Evolutionary conservation across 2,797 vertebrate species (phyloP).

Genomic region (Bradypus variegatus): DNA sequence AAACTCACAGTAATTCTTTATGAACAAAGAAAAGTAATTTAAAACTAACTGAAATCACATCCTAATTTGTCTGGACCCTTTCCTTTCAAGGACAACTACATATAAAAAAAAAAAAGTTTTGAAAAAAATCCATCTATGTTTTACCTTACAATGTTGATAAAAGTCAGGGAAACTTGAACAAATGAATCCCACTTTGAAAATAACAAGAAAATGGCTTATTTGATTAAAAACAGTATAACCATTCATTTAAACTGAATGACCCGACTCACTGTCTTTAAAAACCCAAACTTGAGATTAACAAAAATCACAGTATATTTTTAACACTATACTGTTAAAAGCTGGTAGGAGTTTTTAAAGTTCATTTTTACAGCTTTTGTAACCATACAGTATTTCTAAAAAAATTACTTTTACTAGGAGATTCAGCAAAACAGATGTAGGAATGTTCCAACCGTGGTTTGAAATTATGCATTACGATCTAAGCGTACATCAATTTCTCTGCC

Average conservation of each 20-base stretch:
- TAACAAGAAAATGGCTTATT: constrained; percentile 80
- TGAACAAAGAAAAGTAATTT: constrained; percentile 62
- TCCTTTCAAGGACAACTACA: constrained; percentile 70
- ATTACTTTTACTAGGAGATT: constrained; percentile 90
- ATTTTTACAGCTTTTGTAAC: constrained; percentile 77
- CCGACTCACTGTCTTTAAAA: constrained; percentile 91
- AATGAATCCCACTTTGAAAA: constrained; percentile 74
- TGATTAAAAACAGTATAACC: constrained; percentile 84
- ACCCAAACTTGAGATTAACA: constrained; percentile 79
- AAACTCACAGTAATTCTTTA: constrained; percentile 70
- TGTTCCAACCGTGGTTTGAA: constrained; percentile 73
- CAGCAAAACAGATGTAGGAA: constrained; percentile 82
- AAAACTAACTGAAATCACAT: constrained; percentile 67
- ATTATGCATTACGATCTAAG: constrained; percentile 92
- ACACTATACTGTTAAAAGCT: constrained; percentile 83
- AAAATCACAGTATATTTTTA: constrained; percentile 83
- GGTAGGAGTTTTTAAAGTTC: constrained; percentile 78
- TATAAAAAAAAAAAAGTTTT: constrained; percentile 71
- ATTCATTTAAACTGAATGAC: constrained; percentile 91
- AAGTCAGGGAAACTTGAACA: constrained; percentile 61
- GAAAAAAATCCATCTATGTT: constrained; percentile 55
- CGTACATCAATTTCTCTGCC: constrained; percentile 98
- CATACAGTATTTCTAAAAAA: constrained; percentile 79
- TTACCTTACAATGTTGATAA: constrained; percentile 68
- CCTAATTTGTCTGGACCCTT: constrained; percentile 71